These are phyloP conservation scores for Meteorus cinctellus DNA, from an alignment of 2,888 invertebrate species.

Conservation along the genomic window DNA sequence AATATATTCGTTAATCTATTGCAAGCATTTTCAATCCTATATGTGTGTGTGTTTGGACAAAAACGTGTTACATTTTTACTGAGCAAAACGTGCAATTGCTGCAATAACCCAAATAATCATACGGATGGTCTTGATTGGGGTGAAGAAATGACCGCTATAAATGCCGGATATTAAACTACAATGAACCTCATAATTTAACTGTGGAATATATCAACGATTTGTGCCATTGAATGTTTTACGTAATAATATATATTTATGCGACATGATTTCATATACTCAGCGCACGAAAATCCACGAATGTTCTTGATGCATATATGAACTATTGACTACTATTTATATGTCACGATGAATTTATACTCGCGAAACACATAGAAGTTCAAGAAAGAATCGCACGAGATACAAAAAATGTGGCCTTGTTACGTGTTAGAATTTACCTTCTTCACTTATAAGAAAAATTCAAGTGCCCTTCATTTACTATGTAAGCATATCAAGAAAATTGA, in stretches of 20 bases:
- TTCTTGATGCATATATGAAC: background rate
- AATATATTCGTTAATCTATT: conserved; percentile 85
- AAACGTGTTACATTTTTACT: conserved; percentile 86
- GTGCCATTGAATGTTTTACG: conserved; percentile 23
- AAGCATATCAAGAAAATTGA: conserved; percentile 14
- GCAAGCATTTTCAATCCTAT: conserved; percentile 83
- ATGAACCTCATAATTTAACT: background rate
- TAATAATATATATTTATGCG: conserved; percentile 1
- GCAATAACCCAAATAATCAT: conserved; percentile 77
- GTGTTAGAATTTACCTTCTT: background rate
- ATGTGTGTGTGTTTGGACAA: conserved; percentile 85
- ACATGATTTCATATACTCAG: background rate
- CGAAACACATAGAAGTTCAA: background rate
- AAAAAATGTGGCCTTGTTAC: conserved; percentile 19
- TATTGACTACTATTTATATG: background rate
- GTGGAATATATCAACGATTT: conserved; percentile 1
- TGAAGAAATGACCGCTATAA: conserved; percentile 92
- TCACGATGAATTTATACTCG: background rate
- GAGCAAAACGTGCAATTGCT: conserved; percentile 83
- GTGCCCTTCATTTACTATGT: conserved; percentile 34
- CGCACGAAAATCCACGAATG: background rate
- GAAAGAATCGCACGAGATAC: background rate
- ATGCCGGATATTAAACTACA: conserved; percentile 76
- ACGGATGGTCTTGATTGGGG: conserved; percentile 86
- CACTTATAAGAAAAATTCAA: conserved; percentile 36